phyloP scores from a whole-genome alignment of 2,888 invertebrate species.

The Cataglyphis altisquamis region DNA sequence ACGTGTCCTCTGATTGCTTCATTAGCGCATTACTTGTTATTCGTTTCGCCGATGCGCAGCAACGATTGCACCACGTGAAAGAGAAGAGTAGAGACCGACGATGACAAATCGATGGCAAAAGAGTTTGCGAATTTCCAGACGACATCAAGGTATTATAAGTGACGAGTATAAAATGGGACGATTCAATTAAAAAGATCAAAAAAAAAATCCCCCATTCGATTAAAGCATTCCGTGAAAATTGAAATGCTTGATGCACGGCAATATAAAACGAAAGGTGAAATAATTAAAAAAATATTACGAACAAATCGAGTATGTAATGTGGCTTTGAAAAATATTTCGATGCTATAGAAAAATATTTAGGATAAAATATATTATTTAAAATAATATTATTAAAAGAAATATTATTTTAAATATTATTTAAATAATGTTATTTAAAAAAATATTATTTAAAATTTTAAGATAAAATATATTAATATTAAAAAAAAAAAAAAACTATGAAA shows the following conservation, averaged over 20 bases:
- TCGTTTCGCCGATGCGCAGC: constrained; percentile 16
- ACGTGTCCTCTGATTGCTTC: constrained; percentile 52
- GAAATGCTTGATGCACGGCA: background rate
- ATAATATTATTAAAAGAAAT: too few species aligned
- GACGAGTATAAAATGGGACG: background rate
- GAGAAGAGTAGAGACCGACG: background rate
- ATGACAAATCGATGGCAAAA: constrained; percentile 23
- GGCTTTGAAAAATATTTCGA: background rate
- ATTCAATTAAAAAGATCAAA: background rate
- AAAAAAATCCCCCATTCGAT: background rate
- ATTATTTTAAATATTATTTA: too few species aligned
- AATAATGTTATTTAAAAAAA: too few species aligned
- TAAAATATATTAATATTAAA: too few species aligned
- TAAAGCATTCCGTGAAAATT: background rate
- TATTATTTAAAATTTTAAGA: too few species aligned
- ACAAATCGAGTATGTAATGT: background rate
- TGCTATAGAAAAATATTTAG: background rate
- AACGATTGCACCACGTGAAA: constrained; percentile 29
- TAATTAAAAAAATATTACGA: background rate
- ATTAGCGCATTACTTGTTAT: constrained; percentile 53
- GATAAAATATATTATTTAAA: background rate
- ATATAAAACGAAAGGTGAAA: background rate
- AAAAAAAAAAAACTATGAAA: background rate
- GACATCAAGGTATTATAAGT: constrained; percentile 9
- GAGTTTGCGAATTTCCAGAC: background rate